Evolutionary conservation across 2,113 vertebrate species (phyloP), one percentile per base, ranked within the genome.

Genomic region (Gopherus evgoodei): DNA sequence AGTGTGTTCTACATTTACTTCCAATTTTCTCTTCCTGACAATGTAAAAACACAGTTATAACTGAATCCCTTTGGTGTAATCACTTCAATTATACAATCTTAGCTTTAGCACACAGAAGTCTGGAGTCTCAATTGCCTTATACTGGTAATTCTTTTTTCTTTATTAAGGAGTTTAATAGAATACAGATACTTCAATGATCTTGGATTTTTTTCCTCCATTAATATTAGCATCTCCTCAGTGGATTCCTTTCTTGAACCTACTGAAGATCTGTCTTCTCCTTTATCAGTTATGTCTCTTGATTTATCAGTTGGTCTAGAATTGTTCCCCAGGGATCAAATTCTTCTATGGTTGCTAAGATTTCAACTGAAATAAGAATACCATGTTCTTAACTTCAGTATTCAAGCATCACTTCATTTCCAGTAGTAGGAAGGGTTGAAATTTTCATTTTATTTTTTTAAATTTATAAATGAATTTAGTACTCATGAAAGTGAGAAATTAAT

Each of bases 351-450:
- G 35, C 90, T 62, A 19, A 44, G 2, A 88, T 8, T 1, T 59
- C 52, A 94, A 88, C 53, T 57, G 3, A 16, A 38, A 53, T 38
- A 84, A 29, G 38, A 83, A 25, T 5, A 29, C 4, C 49, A 59
- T 0, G 1, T 83, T 80, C 13, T 3, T 59, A 83, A 82, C 1
- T 29, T 49, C 6, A 90, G 1, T 2, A 54, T 38, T 93, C 76
- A 84, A 14, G 19, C 17, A 38, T 8, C 76, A 56, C 1, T 49
- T n/a, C 6, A 75, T 94, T 88, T 78, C 12, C 24, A 49, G 11
- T 76, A 53, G 10, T 19, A 85, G 8, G 12, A 81, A 17, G 76
- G 22, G 50, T 1, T 19, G 22, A 42, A 1, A 0, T 57, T 44
- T 81, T 80, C 5, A 25, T 44, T 78, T 78, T 78, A 47, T 47